Evolutionary conservation across 2,113 vertebrate genomes (phyloP).

Genomic region (Morone chrysops): DNA sequence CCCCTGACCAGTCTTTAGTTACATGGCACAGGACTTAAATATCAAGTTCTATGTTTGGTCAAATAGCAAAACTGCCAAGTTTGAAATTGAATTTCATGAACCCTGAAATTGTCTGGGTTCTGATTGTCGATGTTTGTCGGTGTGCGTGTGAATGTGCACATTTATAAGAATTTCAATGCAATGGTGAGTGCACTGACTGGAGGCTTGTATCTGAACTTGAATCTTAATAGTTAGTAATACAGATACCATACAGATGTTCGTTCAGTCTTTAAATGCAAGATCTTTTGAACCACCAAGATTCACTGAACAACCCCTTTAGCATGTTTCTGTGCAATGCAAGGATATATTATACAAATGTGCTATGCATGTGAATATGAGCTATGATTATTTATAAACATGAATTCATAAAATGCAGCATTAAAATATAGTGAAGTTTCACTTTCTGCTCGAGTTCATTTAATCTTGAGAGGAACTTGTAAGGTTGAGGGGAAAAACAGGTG

Average conservation of each 20-base stretch:
- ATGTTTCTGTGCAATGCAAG: background rate
- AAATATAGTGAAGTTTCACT: constrained; percentile 9
- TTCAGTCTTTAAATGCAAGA: background rate
- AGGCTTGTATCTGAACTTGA: background rate
- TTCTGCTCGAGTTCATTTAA: background rate
- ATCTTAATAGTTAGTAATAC: background rate
- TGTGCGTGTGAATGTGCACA: background rate
- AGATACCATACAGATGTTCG: background rate
- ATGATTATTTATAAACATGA: background rate
- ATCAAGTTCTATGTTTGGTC: background rate
- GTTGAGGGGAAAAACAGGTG: background rate
- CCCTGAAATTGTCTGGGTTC: constrained; percentile 39
- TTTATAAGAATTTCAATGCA: background rate
- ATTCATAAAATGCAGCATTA: constrained; percentile 1
- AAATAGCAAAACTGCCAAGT: constrained; percentile 7
- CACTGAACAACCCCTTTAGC: background rate
- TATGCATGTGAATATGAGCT: background rate
- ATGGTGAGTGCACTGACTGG: background rate
- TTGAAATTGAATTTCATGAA: constrained; percentile 42
- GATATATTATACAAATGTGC: background rate
- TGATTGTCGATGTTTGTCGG: background rate
- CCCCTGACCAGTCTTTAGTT: background rate
- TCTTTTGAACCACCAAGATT: background rate
- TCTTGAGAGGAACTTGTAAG: background rate
- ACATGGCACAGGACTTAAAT: background rate